A percentile compares a stretch with the other conserved stretches of the same genome.
These are phyloP conservation scores for Pipistrellus pygmaeus DNA, from an alignment of 2,797 vertebrate genomes.

Conservation along the genomic window DNA sequence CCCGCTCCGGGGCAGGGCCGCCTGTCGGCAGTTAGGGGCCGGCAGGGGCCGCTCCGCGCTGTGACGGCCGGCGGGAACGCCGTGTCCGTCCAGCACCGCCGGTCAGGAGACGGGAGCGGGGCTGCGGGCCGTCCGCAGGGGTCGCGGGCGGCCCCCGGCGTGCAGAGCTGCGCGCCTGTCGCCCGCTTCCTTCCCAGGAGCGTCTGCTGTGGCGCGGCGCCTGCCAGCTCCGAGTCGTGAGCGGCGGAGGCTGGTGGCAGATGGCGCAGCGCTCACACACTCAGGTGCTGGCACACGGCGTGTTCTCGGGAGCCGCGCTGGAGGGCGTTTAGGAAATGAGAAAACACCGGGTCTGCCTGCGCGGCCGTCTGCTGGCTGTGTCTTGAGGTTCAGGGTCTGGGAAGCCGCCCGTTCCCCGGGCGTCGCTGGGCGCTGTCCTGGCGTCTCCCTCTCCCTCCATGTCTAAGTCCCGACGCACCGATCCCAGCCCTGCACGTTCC, in stretches of 20 bases:
- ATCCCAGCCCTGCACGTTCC: rapidly evolving
- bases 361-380: no score
- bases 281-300: neutral
- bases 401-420: rapidly evolving
- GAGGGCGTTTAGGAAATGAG: neutral
- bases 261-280: neutral
- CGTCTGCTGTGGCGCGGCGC: no score
- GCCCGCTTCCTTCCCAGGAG: neutral
- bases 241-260: neutral
- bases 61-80: neutral
- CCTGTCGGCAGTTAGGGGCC: no score
- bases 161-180: neutral
- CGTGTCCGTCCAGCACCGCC: neutral
- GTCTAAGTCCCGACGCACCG: neutral
- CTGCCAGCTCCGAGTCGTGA: neutral
- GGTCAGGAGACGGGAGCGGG: rapidly evolving
- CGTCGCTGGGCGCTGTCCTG: neutral
- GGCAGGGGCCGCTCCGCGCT: neutral
- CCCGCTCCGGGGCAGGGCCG: neutral
- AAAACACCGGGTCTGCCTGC: no score
- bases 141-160: no score
- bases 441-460: neutral
- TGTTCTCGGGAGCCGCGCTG: neutral
- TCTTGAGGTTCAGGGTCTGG: neutral
- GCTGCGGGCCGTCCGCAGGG: neutral